These are phyloP conservation scores for Neodiprion virginianus DNA, from an alignment of 1,140 invertebrate species.

Conservation along the genomic window DNA sequence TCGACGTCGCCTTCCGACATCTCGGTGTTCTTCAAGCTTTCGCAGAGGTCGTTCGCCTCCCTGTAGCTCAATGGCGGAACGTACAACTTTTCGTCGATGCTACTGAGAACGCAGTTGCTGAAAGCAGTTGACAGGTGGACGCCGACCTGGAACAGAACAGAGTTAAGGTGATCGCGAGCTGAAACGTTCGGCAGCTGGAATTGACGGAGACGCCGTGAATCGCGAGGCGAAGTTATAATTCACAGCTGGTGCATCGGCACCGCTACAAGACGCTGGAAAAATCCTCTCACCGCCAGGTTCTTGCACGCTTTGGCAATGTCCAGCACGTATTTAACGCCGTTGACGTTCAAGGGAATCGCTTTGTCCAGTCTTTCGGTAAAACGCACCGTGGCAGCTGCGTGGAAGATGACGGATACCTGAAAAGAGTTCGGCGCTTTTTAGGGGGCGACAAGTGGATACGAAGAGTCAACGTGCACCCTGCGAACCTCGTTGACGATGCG, in stretches of 20 bases:
- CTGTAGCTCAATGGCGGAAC: constrained; percentile 2
- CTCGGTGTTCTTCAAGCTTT: constrained; percentile 10
- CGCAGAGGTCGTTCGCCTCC: constrained; percentile 16
- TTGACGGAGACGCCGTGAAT: too few species aligned
- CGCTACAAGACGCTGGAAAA: not conserved
- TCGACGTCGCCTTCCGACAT: constrained; percentile 6
- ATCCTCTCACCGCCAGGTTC: constrained; percentile 52
- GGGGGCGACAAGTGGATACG: too few species aligned
- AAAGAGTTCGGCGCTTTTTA: not conserved
- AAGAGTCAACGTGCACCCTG: not conserved
- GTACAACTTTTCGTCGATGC: constrained; percentile 26
- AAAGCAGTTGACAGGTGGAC: constrained; percentile 63
- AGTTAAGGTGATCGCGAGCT: not conserved
- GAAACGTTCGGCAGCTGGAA: too few species aligned
- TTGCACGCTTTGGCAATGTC: constrained; percentile 59
- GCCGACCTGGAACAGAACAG: constrained; percentile 40
- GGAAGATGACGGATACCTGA: constrained; percentile 68
- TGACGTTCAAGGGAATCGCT: constrained; percentile 71
- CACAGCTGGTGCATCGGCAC: not conserved
- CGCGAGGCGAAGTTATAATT: too few species aligned
- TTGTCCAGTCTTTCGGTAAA: constrained; percentile 71
- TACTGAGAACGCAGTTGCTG: constrained; percentile 39
- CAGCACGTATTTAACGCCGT: constrained; percentile 66
- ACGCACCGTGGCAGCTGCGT: constrained; percentile 71
- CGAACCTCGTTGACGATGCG: not conserved